A percentile compares a stretch with the other conserved stretches of the same genome.
Conservation (phyloP, 2,888 invertebrate genomes). For the Habroteleia sp. region DNA sequence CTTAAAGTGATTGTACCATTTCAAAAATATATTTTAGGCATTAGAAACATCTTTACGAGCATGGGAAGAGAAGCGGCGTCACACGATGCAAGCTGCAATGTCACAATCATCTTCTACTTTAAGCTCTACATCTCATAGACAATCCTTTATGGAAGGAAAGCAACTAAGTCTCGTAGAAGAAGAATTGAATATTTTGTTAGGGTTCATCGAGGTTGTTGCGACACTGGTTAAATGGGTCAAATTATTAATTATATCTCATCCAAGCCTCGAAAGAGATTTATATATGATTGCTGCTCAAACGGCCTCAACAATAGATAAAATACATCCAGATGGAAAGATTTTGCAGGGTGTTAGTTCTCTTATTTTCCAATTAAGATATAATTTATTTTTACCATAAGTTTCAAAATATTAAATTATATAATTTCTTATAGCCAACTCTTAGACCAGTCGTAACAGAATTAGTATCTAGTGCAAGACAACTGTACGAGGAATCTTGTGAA, state of each 20-base stretch:
- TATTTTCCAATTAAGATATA: background rate
- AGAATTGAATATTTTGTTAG: constrained; percentile 87
- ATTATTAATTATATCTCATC: constrained; percentile 85
- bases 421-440: constrained; percentile 83
- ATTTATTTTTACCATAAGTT: no score
- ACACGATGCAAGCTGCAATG: constrained; percentile 77
- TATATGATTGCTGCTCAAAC: constrained; percentile 89
- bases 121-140: constrained; percentile 69
- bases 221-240: constrained; percentile 93
- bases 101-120: constrained; percentile 74
- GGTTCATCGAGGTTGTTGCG: constrained; percentile 91
- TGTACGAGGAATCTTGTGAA: constrained; percentile 88
- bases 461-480: constrained; percentile 85
- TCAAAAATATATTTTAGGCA: constrained; percentile 82
- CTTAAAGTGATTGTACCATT: no score
- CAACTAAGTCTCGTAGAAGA: constrained; percentile 83
- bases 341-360: constrained; percentile 85
- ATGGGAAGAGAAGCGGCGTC: constrained; percentile 92
- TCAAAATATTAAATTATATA: no score
- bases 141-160: constrained; percentile 81
- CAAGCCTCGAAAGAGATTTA: constrained; percentile 87
- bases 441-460: constrained; percentile 89
- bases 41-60: constrained; percentile 93
- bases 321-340: constrained; percentile 91
- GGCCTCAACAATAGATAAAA: constrained; percentile 86